A percentile compares a stretch with the other conserved stretches of the same genome.
phyloP scores from a whole-genome alignment of 2,797 vertebrate genomes.

The Melanotaenia pygmaea region DNA sequence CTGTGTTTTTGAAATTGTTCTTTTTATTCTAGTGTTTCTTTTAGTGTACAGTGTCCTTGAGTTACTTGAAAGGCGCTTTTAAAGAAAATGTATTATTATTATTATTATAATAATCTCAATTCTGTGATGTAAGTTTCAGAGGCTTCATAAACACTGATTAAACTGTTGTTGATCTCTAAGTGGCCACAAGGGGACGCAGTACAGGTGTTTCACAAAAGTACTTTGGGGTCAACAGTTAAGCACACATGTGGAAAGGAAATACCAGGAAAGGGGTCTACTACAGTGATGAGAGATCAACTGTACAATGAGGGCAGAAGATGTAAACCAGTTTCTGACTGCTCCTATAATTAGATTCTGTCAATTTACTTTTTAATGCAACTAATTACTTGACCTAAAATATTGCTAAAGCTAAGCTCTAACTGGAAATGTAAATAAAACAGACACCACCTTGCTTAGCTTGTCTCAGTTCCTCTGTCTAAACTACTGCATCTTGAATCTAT shows the following conservation, averaged over 20 bases:
- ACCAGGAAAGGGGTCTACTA: constrained; percentile 28
- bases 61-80: no score
- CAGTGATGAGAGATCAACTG: constrained; percentile 32
- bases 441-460: constrained; percentile 59
- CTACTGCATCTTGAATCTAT: constrained; percentile 28
- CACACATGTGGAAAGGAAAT: constrained; percentile 48
- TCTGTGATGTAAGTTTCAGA: not conserved
- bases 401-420: constrained; percentile 48
- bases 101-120: not conserved
- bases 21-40: no score
- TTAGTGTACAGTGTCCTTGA: no score
- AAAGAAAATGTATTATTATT: no score
- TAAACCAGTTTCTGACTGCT: not conserved
- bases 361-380: constrained; percentile 40
- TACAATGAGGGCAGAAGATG: not conserved
- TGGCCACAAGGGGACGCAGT: constrained; percentile 70
- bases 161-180: constrained; percentile 17
- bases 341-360: not conserved
- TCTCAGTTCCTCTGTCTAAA: constrained; percentile 48
- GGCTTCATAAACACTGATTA: not conserved
- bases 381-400: constrained; percentile 43
- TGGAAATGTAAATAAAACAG: constrained; percentile 58
- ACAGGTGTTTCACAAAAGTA: constrained; percentile 12
- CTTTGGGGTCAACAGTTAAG: constrained; percentile 44
- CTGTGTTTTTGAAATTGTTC: no score